Conservation (phyloP, 2,113 vertebrate genomes). For the Chaenogobius annularis region DNA sequence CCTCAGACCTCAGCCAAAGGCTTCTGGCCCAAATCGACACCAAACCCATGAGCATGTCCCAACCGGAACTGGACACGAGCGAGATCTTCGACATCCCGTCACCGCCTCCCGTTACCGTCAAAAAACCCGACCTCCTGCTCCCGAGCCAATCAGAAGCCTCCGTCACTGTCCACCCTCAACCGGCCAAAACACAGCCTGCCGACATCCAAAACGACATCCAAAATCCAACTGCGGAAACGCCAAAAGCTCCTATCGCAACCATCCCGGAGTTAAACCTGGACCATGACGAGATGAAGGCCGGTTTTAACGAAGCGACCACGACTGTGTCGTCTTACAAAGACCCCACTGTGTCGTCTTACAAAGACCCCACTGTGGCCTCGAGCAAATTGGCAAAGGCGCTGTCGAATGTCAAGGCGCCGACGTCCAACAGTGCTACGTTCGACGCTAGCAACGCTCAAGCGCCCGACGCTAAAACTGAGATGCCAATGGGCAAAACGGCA, state of each 20-base stretch:
- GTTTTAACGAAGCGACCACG: background rate
- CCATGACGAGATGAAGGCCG: background rate
- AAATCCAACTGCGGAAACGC: accelerated
- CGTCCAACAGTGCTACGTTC: background rate
- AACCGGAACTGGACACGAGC: slow-evolving; percentile 50
- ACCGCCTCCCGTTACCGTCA: slow-evolving; percentile 34
- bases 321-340: background rate
- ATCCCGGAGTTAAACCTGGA: slow-evolving; percentile 49
- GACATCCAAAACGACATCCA: background rate
- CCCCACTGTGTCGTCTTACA: background rate
- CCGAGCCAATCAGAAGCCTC: background rate
- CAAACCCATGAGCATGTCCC: slow-evolving; percentile 35
- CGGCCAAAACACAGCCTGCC: background rate
- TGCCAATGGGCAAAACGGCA: background rate
- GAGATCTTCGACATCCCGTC: slow-evolving; percentile 52
- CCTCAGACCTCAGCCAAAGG: slow-evolving; percentile 15
- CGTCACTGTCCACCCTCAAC: background rate
- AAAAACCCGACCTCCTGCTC: slow-evolving; percentile 4
- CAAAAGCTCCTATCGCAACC: slow-evolving; percentile 34
- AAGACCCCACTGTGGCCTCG: background rate
- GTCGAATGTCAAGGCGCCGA: background rate
- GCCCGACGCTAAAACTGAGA: background rate
- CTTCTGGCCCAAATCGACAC: slow-evolving; percentile 3
- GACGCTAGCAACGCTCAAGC: background rate
- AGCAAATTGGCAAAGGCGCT: background rate